These are phyloP conservation scores for Hydrotaea cyrtoneurina DNA, from an alignment of 2,888 invertebrate genomes.

Conservation along the genomic window DNA sequence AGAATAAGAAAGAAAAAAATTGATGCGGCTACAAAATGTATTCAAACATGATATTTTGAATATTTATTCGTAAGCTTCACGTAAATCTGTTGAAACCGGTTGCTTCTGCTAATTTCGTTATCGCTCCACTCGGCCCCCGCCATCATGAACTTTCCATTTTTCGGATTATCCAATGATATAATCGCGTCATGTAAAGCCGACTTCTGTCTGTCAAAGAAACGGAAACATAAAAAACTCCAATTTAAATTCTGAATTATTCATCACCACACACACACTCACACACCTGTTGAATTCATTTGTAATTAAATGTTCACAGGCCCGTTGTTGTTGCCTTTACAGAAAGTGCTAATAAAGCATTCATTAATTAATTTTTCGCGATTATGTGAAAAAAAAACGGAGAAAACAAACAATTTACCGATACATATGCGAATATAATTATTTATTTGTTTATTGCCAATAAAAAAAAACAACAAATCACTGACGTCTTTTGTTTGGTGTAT, in stretches of 20 bases:
- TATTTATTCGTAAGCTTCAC: not conserved
- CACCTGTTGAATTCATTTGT: too few relatives aligned
- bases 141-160: constrained; percentile 12
- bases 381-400: constrained; percentile 8
- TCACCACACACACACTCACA: constrained; percentile 20
- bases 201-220: not conserved
- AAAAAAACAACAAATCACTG: not conserved
- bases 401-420: not conserved
- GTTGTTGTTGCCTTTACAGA: not conserved
- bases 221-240: too few relatives aligned
- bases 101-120: constrained; percentile 32
- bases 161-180: not conserved
- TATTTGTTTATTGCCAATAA: too few relatives aligned
- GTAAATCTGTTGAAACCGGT: not conserved
- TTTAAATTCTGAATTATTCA: constrained; percentile 38
- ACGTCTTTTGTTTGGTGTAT: not conserved
- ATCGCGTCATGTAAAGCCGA: not conserved
- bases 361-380: constrained; percentile 41
- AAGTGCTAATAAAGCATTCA: constrained; percentile 5
- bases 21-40: not conserved
- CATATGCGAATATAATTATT: too few relatives aligned
- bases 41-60: not conserved
- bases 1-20: too few relatives aligned
- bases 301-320: too few relatives aligned
- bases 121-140: too few relatives aligned